Evolutionary conservation across 2,797 vertebrate species (phyloP), one percentile per base, ranked within the genome.

Genomic region (Gymnothorax reevesii): DNA sequence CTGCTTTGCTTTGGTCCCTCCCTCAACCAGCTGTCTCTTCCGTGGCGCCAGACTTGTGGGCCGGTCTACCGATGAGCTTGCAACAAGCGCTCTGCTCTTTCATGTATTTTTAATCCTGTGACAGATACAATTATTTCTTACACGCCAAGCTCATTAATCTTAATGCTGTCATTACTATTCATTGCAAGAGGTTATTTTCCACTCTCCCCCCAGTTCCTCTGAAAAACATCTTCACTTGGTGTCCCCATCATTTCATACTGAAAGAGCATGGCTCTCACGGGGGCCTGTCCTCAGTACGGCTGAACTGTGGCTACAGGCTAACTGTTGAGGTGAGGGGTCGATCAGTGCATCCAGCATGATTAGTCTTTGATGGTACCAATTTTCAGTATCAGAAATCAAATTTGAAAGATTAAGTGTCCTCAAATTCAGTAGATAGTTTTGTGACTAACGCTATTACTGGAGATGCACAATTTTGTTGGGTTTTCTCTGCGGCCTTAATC

Each of bases 141-240:
- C 94, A 93, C 87, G 88, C 94, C 85, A 77, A 89, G 93, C 94
- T 95, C 92, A 91, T 95, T 96, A 95, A 95, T 95, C 94, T 95
- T 95, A 95, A 95, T 95, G 93, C 93, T 94, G 92, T 94, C 94
- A 94, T 95, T 94, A 94, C 94, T 95, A 94, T 95, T 95, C 93
- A 94, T 94, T 91, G 93, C 90, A 82, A 90, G 92, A 92, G 90
- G 82, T 92, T 94, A 71, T 66, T 69, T 71, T 71, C 55, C 57
- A n/a, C 25, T 15, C 73, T n/a, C 25, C 87, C 88, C 89, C 77
- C 25, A 93, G 94, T 94, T 94, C 90, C 92, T 92, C 93, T 91
- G 91, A 90, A 89, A 92, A 89, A 88, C 87, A 88, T 87, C 91
- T 86, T 59, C 57, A 0, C 33, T 42, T 25, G 10, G 13, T 17